A percentile compares a stretch with the other conserved stretches of the same genome.
These are phyloP conservation scores for Hippocampus mohnikei DNA, from an alignment of 2,113 vertebrate species.

Conservation along the genomic window DNA sequence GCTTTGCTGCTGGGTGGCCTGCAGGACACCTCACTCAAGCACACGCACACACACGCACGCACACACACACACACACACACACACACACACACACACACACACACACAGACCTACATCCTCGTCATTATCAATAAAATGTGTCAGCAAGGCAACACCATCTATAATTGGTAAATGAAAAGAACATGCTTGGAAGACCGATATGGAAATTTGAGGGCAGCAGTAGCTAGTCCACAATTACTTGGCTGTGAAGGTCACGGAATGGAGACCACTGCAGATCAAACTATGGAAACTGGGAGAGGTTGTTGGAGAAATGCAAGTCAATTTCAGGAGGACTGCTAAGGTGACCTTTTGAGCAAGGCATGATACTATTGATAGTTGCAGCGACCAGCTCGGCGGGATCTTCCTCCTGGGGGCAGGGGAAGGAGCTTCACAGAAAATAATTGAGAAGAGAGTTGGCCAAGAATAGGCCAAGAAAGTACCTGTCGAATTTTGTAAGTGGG, in stretches of 20 bases:
- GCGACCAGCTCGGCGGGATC: no score
- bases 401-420: no score
- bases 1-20: constrained; percentile 59
- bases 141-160: background rate
- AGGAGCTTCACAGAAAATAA: no score
- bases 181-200: background rate
- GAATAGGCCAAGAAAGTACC: background rate
- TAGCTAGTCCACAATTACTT: background rate
- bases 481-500: background rate
- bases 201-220: background rate
- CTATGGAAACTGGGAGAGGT: background rate
- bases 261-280: background rate
- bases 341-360: background rate
- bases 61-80: no score
- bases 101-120: background rate
- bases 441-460: background rate
- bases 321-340: background rate
- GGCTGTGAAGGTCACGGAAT: background rate
- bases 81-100: background rate
- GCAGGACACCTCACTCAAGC: constrained; percentile 18
- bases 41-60: no score
- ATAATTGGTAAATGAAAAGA: background rate
- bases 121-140: background rate
- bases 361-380: no score
- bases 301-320: background rate